Base-by-base conservation (phyloP, 2,797 vertebrate genomes). In the Caiman crocodilus region DNA sequence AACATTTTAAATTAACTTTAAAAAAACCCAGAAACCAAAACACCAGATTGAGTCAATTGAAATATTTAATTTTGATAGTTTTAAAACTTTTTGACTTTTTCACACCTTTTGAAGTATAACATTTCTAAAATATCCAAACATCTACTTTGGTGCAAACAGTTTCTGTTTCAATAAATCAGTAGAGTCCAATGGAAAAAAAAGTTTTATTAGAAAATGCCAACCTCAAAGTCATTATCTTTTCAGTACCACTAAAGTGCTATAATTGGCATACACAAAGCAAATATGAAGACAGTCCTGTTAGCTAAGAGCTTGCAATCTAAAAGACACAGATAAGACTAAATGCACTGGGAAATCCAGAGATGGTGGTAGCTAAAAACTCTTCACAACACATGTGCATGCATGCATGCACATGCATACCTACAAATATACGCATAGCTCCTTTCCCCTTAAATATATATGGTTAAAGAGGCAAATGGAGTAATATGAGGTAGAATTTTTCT, bases 271-370 rank as follows among this genome's bases (percentile, higher is more conserved):
- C 60, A 76, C 42, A 82, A 88, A 92, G 58, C 76, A 85, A 35
- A 35, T 57, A 76, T 55, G 81, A 88, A 92, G 92, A 35, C 56
- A 85, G 55, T 14, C 84, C 67, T 9, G 35, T 76, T 87, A 95
- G 73, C 88, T 91, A 93, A 95, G 85, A 83, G 79, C 71, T 85
- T 94, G 74, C 28, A 85, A 86, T 92, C 92, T 95, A 82, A 81
- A 93, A 94, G 78, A 84, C 55, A 88, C 26, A 93, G 94, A 94
- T 95, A 95, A 95, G 60, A 20, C 60, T 74, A 94, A 94, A 95
- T 56, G 1, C 94, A 87, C 76, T 90, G 85, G 50, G 74, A 93
- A 73, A 91, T 55, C 26, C 78, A 90, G 88, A 93, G 92, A 92
- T 93, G 0, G 3, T 85, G 64, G 80, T 74, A 79, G 78, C 77